Evolutionary conservation across 2,888 invertebrate genomes (phyloP).

Genomic region (Cryptocephalus moraei): DNA sequence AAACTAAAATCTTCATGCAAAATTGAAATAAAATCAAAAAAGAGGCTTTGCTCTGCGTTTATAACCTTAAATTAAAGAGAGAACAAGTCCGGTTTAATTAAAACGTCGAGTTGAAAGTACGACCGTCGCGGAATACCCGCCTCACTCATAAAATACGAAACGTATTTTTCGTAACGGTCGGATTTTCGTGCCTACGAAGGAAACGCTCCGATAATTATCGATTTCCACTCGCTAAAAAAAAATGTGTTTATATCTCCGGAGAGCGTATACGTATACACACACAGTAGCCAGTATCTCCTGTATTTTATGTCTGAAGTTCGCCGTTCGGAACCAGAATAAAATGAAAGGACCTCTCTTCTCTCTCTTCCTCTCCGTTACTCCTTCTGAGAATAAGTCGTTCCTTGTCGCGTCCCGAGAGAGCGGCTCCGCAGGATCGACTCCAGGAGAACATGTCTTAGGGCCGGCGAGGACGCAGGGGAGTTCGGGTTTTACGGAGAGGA

Average conservation of each 20-base stretch:
- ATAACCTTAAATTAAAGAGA: no score
- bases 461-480: conserved; percentile 4
- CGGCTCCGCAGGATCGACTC: conserved; percentile 9
- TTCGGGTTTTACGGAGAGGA: not conserved
- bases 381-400: conserved; percentile 2
- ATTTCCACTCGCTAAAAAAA: conserved; percentile 9
- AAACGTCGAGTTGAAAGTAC: no score
- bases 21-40: no score
- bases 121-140: no score
- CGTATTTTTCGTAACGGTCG: no score
- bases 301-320: conserved; percentile 31
- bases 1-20: no score
- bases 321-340: conserved; percentile 28
- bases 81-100: no score
- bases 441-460: conserved; percentile 1
- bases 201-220: conserved; percentile 12
- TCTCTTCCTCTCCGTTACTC: conserved; percentile 12
- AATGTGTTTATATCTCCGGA: conserved; percentile 18
- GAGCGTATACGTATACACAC: conserved; percentile 8
- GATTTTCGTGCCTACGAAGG: no score
- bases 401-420: conserved; percentile 21
- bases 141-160: no score
- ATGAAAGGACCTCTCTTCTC: conserved; percentile 20
- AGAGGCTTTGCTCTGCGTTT: no score
- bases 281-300: conserved; percentile 34